phyloP scores from a whole-genome alignment of 2,113 vertebrate species.

The Rhagologus leucostigma region DNA sequence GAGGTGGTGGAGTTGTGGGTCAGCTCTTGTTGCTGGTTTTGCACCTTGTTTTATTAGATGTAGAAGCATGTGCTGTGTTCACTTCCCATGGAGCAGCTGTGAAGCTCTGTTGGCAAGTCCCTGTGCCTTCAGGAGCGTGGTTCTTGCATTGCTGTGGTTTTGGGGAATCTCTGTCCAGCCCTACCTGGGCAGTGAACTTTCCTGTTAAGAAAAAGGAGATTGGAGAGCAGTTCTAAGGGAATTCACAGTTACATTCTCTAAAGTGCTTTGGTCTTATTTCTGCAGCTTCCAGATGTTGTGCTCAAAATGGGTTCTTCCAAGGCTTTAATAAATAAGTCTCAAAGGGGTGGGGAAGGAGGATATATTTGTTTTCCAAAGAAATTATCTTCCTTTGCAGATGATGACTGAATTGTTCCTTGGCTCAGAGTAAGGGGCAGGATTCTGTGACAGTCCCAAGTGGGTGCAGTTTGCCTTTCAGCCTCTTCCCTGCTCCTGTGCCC shows the following conservation, averaged over 20 bases:
- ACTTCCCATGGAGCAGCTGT: neutral
- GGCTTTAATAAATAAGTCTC: neutral
- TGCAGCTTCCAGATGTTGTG: neutral
- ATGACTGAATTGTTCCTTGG: neutral
- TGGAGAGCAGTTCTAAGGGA: neutral
- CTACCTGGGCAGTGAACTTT: neutral
- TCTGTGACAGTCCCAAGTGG: neutral
- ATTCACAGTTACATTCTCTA: neutral
- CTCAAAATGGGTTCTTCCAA: neutral
- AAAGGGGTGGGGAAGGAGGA: neutral
- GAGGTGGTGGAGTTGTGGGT: neutral
- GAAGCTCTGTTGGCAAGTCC: neutral
- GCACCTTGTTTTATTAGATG: neutral
- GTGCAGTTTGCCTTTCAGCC: neutral
- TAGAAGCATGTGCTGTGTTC: fast-evolving
- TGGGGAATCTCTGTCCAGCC: neutral
- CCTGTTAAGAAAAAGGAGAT: neutral
- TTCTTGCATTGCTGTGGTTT: neutral
- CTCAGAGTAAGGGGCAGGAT: neutral
- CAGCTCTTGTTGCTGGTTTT: neutral
- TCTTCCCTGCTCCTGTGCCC: neutral
- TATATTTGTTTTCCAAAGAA: neutral
- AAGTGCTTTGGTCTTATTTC: neutral
- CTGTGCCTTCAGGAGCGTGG: neutral
- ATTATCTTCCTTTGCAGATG: neutral